Evolutionary conservation across 1,140 invertebrate species (phyloP).

Genomic region (Paraescarpia echinospica): DNA sequence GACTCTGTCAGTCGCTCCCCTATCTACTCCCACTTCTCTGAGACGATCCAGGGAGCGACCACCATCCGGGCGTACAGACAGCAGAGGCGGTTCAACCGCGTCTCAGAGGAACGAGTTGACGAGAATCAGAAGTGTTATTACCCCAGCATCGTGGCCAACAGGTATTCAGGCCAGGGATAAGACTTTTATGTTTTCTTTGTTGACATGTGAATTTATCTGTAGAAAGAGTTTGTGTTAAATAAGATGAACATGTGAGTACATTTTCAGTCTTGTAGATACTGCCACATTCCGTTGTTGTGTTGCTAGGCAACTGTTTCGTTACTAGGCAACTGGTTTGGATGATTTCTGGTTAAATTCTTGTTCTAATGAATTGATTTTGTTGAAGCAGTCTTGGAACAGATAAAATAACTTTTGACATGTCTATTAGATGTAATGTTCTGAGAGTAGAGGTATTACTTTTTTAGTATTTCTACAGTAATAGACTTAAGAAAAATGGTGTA

Average conservation of each 20-base stretch:
- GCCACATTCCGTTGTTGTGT: too few relatives aligned
- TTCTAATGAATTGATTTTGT: too few relatives aligned
- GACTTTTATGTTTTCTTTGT: neutral
- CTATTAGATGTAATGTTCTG: neutral
- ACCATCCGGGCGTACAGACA: constrained; percentile 56
- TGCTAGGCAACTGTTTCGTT: too few relatives aligned
- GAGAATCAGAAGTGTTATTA: constrained; percentile 57
- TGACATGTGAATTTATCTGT: neutral
- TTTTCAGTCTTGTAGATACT: neutral
- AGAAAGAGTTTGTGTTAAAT: neutral
- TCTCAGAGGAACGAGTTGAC: constrained; percentile 62
- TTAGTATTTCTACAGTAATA: neutral
- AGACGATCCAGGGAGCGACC: constrained; percentile 64
- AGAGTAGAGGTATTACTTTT: neutral
- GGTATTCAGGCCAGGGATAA: constrained; percentile 50
- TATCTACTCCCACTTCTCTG: constrained; percentile 19
- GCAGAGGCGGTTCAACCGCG: constrained; percentile 59
- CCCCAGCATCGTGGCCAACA: constrained; percentile 41
- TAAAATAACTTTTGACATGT: neutral
- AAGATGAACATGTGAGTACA: neutral
- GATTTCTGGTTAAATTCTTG: neutral
- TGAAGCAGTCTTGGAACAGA: neutral
- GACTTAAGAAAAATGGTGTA: neutral
- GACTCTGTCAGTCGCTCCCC: constrained; percentile 21
- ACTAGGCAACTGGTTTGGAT: neutral